Base-by-base conservation (phyloP, 2,888 invertebrate genomes). In the Yponomeuta evonymella region DNA sequence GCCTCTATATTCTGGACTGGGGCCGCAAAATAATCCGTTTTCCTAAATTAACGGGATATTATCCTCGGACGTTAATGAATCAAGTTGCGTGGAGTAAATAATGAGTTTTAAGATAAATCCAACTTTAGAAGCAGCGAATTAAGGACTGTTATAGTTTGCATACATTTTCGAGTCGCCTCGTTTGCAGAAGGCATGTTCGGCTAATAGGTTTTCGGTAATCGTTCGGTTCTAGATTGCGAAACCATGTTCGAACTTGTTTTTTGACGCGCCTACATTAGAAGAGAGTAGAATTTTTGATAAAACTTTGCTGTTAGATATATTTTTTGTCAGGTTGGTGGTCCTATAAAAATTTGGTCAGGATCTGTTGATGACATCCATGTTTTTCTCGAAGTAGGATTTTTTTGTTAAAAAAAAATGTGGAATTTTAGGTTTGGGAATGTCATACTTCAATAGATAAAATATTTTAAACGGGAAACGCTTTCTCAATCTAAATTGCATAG, bases 21-120 rank as follows among this genome's bases (percentile, higher is more conserved):
- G 15, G 12, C 51, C 43, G 43, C 43, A 43, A 43, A 43, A 58
- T 58, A 58, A 58, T 58, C 12, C 51, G 15, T 58, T 67, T 67
- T 67, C 67, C 43, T 67, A 67, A 67, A 67, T 67, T 67, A 67
- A 67, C 48, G 36, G 67, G 67, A 67, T 58, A 67, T 67, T 67
- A 67, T 67, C n/a, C 43, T 43, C 23, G 23, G 67, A 67, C 67
- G 23, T 67, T 48, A 67, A 67, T 67, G 67, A 67, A 67, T 67
- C 67, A 67, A 48, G 67, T 67, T 48, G 67, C 48, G 6, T 10
- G 67, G 67, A 36, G 48, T 67, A 48, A 67, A n/a, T 43, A 48
- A 48, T 43, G 67, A 23, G 67, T 43, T 67, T 43, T 67, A 23
- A 67, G 67, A 67, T 67, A 67, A 67, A 67, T 67, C 51, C 51